Percentiles rank a stretch among this genome's conserved stretches.
Evolutionary conservation across 1,140 invertebrate species (phyloP).

Genomic region (Psilanteris sp.): DNA sequence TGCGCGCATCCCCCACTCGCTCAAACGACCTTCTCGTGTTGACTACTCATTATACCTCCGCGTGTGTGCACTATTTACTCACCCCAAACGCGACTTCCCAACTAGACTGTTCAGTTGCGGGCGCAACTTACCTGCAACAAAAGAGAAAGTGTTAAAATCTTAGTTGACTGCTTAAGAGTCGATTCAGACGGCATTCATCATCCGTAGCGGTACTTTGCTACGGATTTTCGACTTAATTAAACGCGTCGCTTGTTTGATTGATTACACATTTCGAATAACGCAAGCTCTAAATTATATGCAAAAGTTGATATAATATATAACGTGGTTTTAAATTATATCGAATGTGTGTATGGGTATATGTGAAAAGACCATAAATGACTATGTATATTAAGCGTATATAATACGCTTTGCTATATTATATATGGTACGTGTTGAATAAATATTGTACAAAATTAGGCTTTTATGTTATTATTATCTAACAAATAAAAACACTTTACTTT

Average conservation of each 20-base stretch:
- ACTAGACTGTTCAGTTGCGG: slow-evolving; percentile 20
- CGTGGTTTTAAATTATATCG: too few species aligned
- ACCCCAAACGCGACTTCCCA: slow-evolving; percentile 68
- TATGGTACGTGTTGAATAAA: too few species aligned
- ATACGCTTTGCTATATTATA: too few species aligned
- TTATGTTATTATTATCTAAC: too few species aligned
- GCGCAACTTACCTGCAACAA: slow-evolving; percentile 74
- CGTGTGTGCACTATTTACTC: slow-evolving; percentile 75
- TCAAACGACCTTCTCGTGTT: slow-evolving; percentile 64
- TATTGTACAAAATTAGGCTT: too few species aligned
- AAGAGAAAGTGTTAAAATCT: slow-evolving; percentile 62
- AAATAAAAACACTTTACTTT: too few species aligned
- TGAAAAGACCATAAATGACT: too few species aligned
- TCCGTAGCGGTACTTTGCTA: slow-evolving; percentile 20
- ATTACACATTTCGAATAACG: slow-evolving; percentile 24
- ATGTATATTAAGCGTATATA: too few species aligned
- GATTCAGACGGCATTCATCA: slow-evolving; percentile 44
- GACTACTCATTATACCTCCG: slow-evolving; percentile 75
- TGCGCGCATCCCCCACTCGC: slow-evolving; percentile 32
- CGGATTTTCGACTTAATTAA: slow-evolving; percentile 55
- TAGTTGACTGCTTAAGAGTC: slow-evolving; percentile 26
- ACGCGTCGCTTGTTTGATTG: slow-evolving; percentile 45
- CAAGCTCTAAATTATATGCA: slow-evolving; percentile 15
- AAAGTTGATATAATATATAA: slow-evolving; percentile 13
- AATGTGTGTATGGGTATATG: too few species aligned